These are phyloP conservation scores for Agelastica alni DNA, from an alignment of 2,888 invertebrate genomes.

Conservation along the genomic window DNA sequence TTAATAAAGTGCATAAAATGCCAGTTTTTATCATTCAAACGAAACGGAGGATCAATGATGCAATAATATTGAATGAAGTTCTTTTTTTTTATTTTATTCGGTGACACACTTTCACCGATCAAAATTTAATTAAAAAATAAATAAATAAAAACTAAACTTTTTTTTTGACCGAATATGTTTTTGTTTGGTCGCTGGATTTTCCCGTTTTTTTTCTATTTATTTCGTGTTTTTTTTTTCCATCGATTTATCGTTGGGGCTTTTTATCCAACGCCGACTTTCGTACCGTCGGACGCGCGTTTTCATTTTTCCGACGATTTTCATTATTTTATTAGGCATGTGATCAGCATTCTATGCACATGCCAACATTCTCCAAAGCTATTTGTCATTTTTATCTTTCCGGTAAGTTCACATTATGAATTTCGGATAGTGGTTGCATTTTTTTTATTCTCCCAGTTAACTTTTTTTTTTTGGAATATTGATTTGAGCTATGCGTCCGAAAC, in stretches of 20 bases:
- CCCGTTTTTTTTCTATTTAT: neutral
- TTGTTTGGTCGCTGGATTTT: conserved; percentile 24
- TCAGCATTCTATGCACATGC: conserved; percentile 34
- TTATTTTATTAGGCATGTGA: conserved; percentile 33
- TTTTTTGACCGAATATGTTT: conserved; percentile 33
- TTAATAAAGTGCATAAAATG: conserved; percentile 17
- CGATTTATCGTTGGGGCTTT: conserved; percentile 31
- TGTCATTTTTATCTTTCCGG: conserved; percentile 36
- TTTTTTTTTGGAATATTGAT: conserved; percentile 13
- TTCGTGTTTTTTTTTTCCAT: conserved; percentile 29
- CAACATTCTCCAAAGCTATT: conserved; percentile 33
- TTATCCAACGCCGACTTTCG: conserved; percentile 29
- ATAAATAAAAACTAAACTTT: conserved; percentile 22
- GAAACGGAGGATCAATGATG: conserved; percentile 16
- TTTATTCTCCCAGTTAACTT: neutral
- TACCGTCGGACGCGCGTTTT: conserved; percentile 33
- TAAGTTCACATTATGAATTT: conserved; percentile 26
- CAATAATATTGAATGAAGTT: conserved; percentile 32
- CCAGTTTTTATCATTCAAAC: conserved; percentile 16
- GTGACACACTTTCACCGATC: conserved; percentile 35
- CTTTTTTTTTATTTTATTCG: conserved; percentile 28
- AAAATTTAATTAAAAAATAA: conserved; percentile 31
- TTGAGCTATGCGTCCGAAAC: neutral
- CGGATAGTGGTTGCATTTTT: conserved; percentile 23
- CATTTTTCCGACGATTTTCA: conserved; percentile 34